phyloP scores from a whole-genome alignment of 2,113 vertebrate genomes.

The Cryptomyrus ogoouensis region DNA sequence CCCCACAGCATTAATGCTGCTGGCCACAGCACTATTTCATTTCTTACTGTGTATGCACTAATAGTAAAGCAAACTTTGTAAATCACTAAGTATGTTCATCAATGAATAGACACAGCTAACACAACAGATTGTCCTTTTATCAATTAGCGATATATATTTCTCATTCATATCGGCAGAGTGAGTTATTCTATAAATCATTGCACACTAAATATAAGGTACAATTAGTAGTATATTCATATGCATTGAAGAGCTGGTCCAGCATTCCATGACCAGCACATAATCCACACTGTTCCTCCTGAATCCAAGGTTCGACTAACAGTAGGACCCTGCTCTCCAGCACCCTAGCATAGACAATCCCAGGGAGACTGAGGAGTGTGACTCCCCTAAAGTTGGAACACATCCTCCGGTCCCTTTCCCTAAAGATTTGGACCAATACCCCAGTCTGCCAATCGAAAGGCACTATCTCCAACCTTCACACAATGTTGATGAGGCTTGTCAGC shows the following conservation, averaged over 20 bases:
- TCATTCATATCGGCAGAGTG: neutral
- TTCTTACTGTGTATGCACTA: neutral
- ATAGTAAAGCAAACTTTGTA: neutral
- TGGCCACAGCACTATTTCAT: neutral
- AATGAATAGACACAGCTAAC: neutral
- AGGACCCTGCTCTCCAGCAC: neutral
- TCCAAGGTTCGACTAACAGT: neutral
- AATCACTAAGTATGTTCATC: neutral
- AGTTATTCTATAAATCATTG: neutral
- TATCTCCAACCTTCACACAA: neutral
- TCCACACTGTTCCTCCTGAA: neutral
- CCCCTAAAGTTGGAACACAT: neutral
- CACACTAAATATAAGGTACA: neutral
- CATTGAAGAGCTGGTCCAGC: neutral
- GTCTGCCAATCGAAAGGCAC: neutral
- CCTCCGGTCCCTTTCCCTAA: neutral
- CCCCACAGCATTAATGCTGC: neutral
- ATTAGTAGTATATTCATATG: neutral
- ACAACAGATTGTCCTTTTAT: neutral
- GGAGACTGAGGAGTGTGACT: too few relatives aligned
- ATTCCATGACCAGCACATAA: neutral
- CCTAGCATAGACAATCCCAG: neutral
- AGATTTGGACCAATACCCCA: neutral
- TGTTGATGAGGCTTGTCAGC: neutral
- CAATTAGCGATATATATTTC: neutral